Conservation (phyloP, 1,140 invertebrate genomes). For the Brachionus manjavacas region DNA sequence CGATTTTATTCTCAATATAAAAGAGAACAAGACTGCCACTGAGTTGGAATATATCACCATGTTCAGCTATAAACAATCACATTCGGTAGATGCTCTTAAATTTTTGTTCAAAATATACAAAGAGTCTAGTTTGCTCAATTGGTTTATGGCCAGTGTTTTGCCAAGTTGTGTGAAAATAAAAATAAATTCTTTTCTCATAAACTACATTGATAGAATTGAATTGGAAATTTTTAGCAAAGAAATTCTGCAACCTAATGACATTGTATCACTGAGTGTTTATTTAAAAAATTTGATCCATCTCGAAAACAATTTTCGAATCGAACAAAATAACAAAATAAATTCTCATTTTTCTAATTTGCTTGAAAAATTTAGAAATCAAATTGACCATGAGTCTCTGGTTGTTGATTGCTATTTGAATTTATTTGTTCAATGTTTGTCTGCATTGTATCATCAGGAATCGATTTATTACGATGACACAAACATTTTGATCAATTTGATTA, state of each 20-base stretch:
- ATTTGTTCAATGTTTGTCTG: neutral
- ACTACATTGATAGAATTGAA: constrained; percentile 23
- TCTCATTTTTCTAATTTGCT: neutral
- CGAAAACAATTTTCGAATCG: neutral
- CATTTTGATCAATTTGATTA: neutral
- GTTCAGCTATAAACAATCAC: neutral
- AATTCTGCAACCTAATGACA: neutral
- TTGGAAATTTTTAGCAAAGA: neutral
- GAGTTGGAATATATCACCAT: constrained; percentile 13
- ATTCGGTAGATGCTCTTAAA: neutral
- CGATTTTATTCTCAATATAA: constrained; percentile 35
- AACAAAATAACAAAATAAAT: constrained; percentile 15
- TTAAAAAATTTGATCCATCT: neutral
- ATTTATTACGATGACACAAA: constrained; percentile 32
- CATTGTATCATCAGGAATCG: constrained; percentile 26
- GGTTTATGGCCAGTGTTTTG: neutral
- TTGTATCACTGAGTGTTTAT: neutral
- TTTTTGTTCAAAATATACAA: constrained; percentile 16
- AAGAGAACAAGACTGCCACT: constrained; percentile 22
- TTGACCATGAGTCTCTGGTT: neutral
- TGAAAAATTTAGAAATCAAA: neutral
- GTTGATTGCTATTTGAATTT: neutral
- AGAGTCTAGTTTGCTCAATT: neutral
- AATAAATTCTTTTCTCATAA: constrained; percentile 9
- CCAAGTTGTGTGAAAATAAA: neutral